Evolutionary conservation across 1,140 invertebrate species (phyloP).

Genomic region (Zaprionus gabonicus): DNA sequence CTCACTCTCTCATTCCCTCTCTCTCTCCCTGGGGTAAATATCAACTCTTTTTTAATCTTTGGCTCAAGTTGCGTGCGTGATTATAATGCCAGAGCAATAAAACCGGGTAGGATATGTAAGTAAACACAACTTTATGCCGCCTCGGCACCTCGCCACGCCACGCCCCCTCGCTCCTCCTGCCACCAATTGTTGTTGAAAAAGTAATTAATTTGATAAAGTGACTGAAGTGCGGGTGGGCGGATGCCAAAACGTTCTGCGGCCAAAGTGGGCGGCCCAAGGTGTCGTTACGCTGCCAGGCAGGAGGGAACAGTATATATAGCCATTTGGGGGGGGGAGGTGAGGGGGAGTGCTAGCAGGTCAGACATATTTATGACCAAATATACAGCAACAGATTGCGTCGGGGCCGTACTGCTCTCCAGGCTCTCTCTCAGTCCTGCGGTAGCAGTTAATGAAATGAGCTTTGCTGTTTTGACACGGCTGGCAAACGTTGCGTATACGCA

Average conservation of each 20-base stretch:
- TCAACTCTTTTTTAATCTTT: constrained; percentile 28
- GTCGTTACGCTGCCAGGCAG: constrained; percentile 26
- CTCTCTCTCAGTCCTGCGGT: constrained; percentile 38
- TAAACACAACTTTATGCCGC: constrained; percentile 70
- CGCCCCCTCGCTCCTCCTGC: background rate
- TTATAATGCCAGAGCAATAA: constrained; percentile 66
- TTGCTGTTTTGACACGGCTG: constrained; percentile 56
- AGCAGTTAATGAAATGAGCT: constrained; percentile 79
- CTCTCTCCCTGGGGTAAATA: background rate
- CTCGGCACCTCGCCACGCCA: constrained; percentile 9
- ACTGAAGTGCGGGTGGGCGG: constrained; percentile 25
- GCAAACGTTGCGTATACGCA: constrained; percentile 53
- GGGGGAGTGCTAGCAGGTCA: constrained; percentile 31
- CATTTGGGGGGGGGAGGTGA: background rate
- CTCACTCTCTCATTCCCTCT: background rate
- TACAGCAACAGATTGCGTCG: constrained; percentile 73
- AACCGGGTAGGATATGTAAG: constrained; percentile 65
- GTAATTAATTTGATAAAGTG: constrained; percentile 83
- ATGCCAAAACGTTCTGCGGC: constrained; percentile 9
- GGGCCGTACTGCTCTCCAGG: too few relatives aligned
- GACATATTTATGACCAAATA: constrained; percentile 76
- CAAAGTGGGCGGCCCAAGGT: constrained; percentile 49
- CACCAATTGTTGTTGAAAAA: constrained; percentile 69
- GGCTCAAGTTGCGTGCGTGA: constrained; percentile 37
- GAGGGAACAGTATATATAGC: background rate